Evolutionary conservation across 2,888 invertebrate genomes (phyloP).

Genomic region (Tubulanus polymorphus): DNA sequence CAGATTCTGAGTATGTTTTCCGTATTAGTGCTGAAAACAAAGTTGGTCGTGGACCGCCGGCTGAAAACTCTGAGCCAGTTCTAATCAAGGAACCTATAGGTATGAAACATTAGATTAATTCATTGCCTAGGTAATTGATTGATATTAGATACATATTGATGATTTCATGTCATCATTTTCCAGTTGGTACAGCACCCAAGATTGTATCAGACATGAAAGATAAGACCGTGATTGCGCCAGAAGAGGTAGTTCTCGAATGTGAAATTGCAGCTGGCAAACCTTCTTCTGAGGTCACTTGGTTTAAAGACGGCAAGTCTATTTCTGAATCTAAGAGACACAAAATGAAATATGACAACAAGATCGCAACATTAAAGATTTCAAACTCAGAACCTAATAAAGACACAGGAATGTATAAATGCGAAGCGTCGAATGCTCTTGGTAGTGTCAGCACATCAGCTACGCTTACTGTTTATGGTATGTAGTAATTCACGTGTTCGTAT

Average conservation of each 20-base stretch:
- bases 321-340: slow-evolving; percentile 14
- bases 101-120: no score
- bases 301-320: slow-evolving; percentile 34
- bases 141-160: not conserved
- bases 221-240: slow-evolving; percentile 24
- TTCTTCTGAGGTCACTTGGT: slow-evolving; percentile 25
- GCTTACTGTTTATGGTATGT: slow-evolving; percentile 23
- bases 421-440: slow-evolving; percentile 24
- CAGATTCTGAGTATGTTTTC: slow-evolving; percentile 49
- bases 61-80: slow-evolving; percentile 37
- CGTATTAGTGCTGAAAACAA: slow-evolving; percentile 52
- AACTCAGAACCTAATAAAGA: slow-evolving; percentile 58
- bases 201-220: slow-evolving; percentile 20
- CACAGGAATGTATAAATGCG: slow-evolving; percentile 27
- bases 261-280: slow-evolving; percentile 22
- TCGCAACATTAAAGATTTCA: slow-evolving; percentile 65
- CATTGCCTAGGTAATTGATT: not conserved
- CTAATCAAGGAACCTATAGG: slow-evolving; percentile 38
- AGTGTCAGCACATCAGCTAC: slow-evolving; percentile 20
- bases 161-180: no score
- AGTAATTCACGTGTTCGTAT: not conserved
- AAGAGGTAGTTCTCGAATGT: slow-evolving; percentile 25
- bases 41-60: slow-evolving; percentile 46
- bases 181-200: slow-evolving; percentile 23
- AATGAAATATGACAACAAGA: slow-evolving; percentile 15